Percentiles rank a stretch among this genome's conserved stretches.
Evolutionary conservation across 2,888 invertebrate genomes (phyloP).

Genomic region (Calameuta pallipes): DNA sequence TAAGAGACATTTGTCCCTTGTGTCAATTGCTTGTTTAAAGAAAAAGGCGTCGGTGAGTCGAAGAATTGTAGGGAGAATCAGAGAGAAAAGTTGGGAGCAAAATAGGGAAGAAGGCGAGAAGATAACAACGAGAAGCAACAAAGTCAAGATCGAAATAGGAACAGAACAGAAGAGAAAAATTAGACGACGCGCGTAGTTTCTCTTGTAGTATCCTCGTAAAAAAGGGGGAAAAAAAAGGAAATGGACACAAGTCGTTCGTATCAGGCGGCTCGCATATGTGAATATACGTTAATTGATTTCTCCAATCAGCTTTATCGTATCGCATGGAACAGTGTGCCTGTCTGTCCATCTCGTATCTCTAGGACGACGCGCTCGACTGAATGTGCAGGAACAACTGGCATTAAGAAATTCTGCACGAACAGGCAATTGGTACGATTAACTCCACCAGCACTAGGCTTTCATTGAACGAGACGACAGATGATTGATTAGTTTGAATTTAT

Average conservation of each 20-base stretch:
- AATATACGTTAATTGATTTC: too few relatives aligned
- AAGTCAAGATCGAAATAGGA: too few relatives aligned
- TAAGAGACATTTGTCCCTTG: conserved; percentile 38
- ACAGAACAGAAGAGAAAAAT: background rate
- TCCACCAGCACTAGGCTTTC: conserved; percentile 36
- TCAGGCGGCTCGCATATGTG: too few relatives aligned
- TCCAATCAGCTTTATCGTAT: background rate
- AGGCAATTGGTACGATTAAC: conserved; percentile 50
- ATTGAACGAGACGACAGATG: conserved; percentile 33
- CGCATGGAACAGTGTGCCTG: background rate
- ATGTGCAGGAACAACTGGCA: background rate
- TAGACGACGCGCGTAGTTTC: background rate
- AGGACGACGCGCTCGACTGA: background rate
- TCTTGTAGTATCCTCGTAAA: too few relatives aligned
- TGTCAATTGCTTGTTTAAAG: conserved; percentile 55
- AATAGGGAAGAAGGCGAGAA: too few relatives aligned
- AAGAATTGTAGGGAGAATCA: background rate
- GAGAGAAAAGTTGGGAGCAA: background rate
- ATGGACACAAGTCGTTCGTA: too few relatives aligned
- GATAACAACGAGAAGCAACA: too few relatives aligned
- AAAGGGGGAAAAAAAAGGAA: too few relatives aligned
- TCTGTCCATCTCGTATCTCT: background rate
- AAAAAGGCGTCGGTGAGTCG: conserved; percentile 5
- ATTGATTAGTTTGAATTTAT: conserved; percentile 42
- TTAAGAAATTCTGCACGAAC: conserved; percentile 31